phyloP scores from a whole-genome alignment of 1,140 invertebrate species.

The Lineus longissimus region DNA sequence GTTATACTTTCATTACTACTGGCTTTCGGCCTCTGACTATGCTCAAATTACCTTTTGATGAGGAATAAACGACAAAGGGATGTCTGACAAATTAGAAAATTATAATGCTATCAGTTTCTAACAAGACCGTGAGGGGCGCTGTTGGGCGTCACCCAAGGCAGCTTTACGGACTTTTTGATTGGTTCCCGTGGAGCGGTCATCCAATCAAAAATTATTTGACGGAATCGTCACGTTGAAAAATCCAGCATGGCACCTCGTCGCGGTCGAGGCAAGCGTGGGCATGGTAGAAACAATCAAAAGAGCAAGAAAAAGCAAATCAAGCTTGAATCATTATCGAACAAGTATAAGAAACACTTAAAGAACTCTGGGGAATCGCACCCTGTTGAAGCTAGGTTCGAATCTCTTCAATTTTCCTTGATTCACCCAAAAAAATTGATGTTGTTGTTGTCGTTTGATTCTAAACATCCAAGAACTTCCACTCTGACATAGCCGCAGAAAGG shows the following conservation, averaged over 20 bases:
- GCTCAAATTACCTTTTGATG: not conserved
- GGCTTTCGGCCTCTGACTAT: too few species aligned
- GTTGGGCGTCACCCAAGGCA: not conserved
- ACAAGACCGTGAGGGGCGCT: not conserved
- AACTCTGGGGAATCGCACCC: conserved; percentile 22
- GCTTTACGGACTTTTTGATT: too few species aligned
- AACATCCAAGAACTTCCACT: too few species aligned
- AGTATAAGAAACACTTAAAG: conserved; percentile 18
- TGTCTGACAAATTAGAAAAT: too few species aligned
- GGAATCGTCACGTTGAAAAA: not conserved
- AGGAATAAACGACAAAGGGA: not conserved
- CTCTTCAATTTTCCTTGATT: too few species aligned
- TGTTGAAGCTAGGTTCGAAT: conserved; percentile 16
- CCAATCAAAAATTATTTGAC: not conserved
- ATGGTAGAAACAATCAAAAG: not conserved
- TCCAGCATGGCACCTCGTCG: not conserved
- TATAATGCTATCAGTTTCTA: not conserved
- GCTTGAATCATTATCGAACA: conserved; percentile 2
- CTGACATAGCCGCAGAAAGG: too few species aligned
- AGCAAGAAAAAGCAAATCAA: conserved; percentile 12
- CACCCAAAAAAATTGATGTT: too few species aligned
- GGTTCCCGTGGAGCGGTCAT: not conserved
- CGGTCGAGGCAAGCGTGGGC: not conserved
- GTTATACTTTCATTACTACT: too few species aligned
- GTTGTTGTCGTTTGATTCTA: too few species aligned